Percentiles rank a stretch among this genome's conserved stretches.
Conservation (phyloP, 2,113 vertebrate genomes). For the Psammodynastes pulverulentus region DNA sequence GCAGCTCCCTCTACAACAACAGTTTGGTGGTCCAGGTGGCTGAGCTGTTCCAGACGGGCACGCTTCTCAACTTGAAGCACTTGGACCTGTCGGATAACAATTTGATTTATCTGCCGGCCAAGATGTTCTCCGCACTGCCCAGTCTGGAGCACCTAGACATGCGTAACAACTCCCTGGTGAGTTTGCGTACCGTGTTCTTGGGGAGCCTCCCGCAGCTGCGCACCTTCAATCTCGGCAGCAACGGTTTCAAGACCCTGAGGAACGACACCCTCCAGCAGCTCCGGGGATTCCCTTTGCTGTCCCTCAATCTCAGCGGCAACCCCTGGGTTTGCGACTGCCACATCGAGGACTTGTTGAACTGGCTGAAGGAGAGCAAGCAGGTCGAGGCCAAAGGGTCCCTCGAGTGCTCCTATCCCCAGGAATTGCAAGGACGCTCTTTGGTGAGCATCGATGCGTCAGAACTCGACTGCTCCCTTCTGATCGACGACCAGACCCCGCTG, state of each 20-base stretch:
- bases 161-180: conserved; percentile 83
- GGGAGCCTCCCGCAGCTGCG: conserved; percentile 64
- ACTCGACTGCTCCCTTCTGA: conserved; percentile 68
- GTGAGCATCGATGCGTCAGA: conserved; percentile 69
- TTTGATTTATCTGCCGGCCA: conserved; percentile 74
- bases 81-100: conserved; percentile 83
- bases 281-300: conserved; percentile 61
- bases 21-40: conserved; percentile 55
- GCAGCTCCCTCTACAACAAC: conserved; percentile 59
- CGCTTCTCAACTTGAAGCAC: conserved; percentile 68
- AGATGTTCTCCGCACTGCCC: conserved; percentile 64
- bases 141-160: conserved; percentile 77
- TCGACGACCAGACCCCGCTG: conserved; percentile 75
- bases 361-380: conserved; percentile 79
- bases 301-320: conserved; percentile 74
- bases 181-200: conserved; percentile 72
- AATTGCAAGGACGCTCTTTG: conserved; percentile 67
- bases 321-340: conserved; percentile 87
- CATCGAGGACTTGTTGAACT: conserved; percentile 76
- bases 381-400: conserved; percentile 68
- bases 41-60: conserved; percentile 58
- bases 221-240: conserved; percentile 84
- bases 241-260: conserved; percentile 73
- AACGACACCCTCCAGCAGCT: conserved; percentile 70
- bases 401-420: conserved; percentile 75